phyloP scores from a whole-genome alignment of 2,888 invertebrate species.

The Rotaria magnacalcarata region DNA sequence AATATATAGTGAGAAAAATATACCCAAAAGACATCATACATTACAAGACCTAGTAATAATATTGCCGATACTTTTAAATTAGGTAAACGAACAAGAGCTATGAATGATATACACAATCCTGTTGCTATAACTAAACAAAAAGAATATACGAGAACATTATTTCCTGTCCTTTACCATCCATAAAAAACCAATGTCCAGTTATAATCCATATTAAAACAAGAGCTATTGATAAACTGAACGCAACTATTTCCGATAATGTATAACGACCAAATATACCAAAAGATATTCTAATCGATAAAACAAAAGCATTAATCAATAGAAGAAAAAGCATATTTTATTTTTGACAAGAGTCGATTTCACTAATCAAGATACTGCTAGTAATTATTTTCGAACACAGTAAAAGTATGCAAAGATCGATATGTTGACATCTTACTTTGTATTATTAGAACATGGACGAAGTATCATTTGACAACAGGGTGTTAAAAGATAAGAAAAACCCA shows the following conservation, averaged over 20 bases:
- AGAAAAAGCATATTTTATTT: no score
- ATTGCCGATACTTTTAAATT: conserved; percentile 91
- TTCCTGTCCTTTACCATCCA: not conserved
- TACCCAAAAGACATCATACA: conserved; percentile 93
- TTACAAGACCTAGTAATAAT: conserved; percentile 79
- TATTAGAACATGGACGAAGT: conserved; percentile 34
- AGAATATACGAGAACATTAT: no score
- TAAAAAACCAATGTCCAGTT: conserved; percentile 89
- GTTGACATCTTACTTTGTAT: conserved; percentile 18
- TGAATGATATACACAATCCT: conserved; percentile 94
- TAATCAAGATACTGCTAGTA: no score
- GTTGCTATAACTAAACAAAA: conserved; percentile 79
- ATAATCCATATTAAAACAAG: conserved; percentile 95
- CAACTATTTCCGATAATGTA: conserved; percentile 85
- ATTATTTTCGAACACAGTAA: no score
- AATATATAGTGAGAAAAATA: conserved; percentile 81
- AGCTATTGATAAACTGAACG: conserved; percentile 81
- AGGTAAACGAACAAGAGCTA: conserved; percentile 88
- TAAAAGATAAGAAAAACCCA: conserved; percentile 52
- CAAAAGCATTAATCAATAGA: not conserved
- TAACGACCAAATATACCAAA: conserved; percentile 87
- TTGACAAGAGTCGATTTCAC: no score
- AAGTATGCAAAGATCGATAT: no score
- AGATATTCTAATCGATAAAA: conserved; percentile 65
- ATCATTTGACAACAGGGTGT: conserved; percentile 43